Base-by-base conservation (phyloP, 2,113 vertebrate genomes). In the Pica pica region DNA sequence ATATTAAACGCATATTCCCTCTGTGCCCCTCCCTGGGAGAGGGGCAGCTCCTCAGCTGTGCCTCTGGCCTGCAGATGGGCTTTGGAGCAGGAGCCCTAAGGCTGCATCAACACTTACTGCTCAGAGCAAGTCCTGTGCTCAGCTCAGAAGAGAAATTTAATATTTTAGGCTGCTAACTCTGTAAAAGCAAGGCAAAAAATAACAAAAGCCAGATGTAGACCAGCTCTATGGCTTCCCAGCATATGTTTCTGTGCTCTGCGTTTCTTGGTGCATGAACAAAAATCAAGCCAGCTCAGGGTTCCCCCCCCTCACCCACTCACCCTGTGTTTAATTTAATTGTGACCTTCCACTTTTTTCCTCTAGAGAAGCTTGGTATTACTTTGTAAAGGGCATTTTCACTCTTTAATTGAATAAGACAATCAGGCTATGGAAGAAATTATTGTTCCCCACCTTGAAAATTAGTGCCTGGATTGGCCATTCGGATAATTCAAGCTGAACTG, bases 341-440 rank as follows among this genome's bases (percentile, higher is more conserved):
- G 94, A 93, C 94, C 94, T 96, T 97, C 93, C 80, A 33, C 59
- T 78, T 94, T 71, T 91, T 94, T 52, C 88, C 95, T 92, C 94
- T 60, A 74, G 96, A 95, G 93, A 77, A 92, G 91, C 91, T 83
- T 59, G 67, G 74, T 95, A 96, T 95, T 95, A 86, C 83, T 83
- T 95, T 83, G 82, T 41, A 95, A 95, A 96, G 94, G 93, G 90
- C 93, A 92, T 93, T 94, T 96, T 53, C 82, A 42, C 73, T 81
- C 90, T 90, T 92, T 96, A 96, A 96, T 97, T 96, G 94, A 93
- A 95, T 90, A 93, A 95, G 88, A 89, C 93, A 94, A 94, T 93
- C 92, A 95, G 95, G 74, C 56, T 88, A 30, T 64, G 83, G 85
- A 83, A 92, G 93, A 77, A 95, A 92, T 95, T 90, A 92, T 93